phyloP scores from a whole-genome alignment of 2,113 vertebrate genomes.

The Gasterosteus aculeatus region DNA sequence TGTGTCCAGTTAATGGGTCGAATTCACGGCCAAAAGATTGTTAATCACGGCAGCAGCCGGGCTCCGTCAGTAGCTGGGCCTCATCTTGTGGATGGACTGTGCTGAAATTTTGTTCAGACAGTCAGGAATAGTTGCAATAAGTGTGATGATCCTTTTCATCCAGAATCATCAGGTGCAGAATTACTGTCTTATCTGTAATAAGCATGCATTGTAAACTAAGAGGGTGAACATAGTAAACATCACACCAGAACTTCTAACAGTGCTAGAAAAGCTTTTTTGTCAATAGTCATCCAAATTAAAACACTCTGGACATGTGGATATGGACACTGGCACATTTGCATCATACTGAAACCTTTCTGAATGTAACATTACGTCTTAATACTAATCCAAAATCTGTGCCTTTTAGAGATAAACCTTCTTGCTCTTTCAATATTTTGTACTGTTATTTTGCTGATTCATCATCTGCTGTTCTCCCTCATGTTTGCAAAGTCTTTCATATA shows the following conservation, averaged over 20 bases:
- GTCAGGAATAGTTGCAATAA: not conserved
- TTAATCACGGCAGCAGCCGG: not conserved
- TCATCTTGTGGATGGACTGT: not conserved
- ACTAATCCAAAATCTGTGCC: not conserved
- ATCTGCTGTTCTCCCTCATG: not conserved
- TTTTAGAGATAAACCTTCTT: not conserved
- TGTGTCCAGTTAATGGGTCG: not conserved
- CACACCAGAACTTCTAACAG: not conserved
- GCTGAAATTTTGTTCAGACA: not conserved
- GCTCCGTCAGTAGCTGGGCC: not conserved
- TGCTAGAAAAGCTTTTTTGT: not conserved
- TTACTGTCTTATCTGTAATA: not conserved
- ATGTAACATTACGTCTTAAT: not conserved
- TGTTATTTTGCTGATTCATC: not conserved
- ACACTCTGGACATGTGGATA: not conserved
- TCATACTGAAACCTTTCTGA: not conserved
- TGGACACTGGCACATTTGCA: not conserved
- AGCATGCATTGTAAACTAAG: too few relatives aligned
- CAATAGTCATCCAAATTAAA: not conserved
- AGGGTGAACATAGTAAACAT: too few relatives aligned
- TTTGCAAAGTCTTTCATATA: not conserved
- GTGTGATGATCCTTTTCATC: not conserved
- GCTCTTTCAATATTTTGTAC: not conserved
- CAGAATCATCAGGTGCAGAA: not conserved
- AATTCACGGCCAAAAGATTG: not conserved